A percentile compares a stretch with the other conserved stretches of the same genome.
phyloP scores from a whole-genome alignment of 92 coral and sea anemone species.

The Anthopleura xanthogrammica region DNA sequence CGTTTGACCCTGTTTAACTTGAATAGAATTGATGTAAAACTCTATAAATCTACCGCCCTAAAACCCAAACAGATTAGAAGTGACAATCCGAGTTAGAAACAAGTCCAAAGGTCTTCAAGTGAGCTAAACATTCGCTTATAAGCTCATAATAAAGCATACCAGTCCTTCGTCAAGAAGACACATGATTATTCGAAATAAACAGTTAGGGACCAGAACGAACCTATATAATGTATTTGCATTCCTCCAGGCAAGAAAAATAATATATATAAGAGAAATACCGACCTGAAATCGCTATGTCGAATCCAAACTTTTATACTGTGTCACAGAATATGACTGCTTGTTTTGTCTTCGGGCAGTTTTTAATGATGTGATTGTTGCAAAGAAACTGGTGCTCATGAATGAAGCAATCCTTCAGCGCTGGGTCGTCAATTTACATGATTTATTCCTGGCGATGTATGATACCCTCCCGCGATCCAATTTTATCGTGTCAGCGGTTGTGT shows the following conservation, averaged over 20 bases:
- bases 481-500: too few relatives aligned
- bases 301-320: background rate
- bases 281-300: background rate
- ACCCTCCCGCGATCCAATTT: too few relatives aligned
- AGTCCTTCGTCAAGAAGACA: too few relatives aligned
- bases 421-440: too few relatives aligned
- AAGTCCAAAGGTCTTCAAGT: background rate
- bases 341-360: background rate
- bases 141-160: too few relatives aligned
- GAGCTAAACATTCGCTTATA: background rate
- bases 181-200: background rate
- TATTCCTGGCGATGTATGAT: too few relatives aligned
- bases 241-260: background rate
- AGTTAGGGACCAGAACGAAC: background rate
- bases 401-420: background rate
- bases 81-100: background rate
- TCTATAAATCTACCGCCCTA: slow-evolving; percentile 14
- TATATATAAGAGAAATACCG: background rate
- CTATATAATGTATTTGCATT: background rate
- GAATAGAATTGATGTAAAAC: background rate
- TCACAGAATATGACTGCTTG: background rate
- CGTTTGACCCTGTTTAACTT: slow-evolving; percentile 29
- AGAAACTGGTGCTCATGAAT: background rate
- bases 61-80: background rate
- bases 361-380: background rate